Percentiles rank a stretch among this genome's conserved stretches.
Conservation (phyloP, 2,797 vertebrate species). For the Podarcis lilfordi region DNA sequence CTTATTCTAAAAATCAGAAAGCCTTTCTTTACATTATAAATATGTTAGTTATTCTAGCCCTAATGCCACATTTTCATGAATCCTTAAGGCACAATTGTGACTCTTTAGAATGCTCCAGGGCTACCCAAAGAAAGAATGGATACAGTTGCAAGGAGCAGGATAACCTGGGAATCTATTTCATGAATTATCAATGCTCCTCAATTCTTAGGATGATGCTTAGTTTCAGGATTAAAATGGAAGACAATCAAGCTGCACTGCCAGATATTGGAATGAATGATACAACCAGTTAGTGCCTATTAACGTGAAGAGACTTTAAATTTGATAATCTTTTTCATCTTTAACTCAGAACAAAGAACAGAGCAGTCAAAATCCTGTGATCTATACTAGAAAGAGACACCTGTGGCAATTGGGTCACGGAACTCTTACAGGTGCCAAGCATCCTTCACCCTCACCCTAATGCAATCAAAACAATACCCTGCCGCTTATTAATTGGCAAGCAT, state of each 20-base stretch:
- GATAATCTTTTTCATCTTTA: conserved; percentile 50
- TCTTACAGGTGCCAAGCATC: too few relatives aligned
- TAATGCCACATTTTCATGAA: too few relatives aligned
- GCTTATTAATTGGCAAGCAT: background rate
- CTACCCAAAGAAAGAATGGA: background rate
- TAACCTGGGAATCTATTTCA: background rate
- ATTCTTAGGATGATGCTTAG: conserved; percentile 1
- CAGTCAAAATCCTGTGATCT: conserved; percentile 54
- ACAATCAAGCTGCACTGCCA: conserved; percentile 5
- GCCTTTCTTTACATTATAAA: background rate
- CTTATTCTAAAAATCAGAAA: background rate
- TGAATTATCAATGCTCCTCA: background rate
- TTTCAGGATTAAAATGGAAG: background rate
- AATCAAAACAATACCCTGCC: too few relatives aligned
- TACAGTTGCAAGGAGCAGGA: background rate
- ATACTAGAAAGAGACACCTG: conserved; percentile 60
- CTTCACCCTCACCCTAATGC: too few relatives aligned
- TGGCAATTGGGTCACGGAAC: conserved; percentile 45
- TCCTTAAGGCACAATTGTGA: background rate
- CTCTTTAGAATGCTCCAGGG: background rate
- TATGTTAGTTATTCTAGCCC: background rate
- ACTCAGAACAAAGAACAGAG: conserved; percentile 25
- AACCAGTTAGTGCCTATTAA: conserved; percentile 43
- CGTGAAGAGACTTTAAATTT: conserved; percentile 56
- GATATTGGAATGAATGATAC: conserved; percentile 36